These are phyloP conservation scores for Lissonota sp. DNA, from an alignment of 2,888 invertebrate genomes.

Conservation along the genomic window DNA sequence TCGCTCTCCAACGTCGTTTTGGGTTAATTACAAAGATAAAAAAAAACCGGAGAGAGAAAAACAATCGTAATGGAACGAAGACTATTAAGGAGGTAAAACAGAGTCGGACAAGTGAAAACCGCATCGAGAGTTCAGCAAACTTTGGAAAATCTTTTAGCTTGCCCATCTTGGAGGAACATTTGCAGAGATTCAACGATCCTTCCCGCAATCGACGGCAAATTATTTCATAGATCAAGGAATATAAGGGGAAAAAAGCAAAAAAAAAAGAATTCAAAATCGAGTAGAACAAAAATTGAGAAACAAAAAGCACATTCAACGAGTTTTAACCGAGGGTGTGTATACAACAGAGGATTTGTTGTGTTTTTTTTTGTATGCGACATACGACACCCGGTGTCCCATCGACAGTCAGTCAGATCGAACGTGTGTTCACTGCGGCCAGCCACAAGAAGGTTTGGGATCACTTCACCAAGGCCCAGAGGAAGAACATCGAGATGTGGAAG, in stretches of 20 bases:
- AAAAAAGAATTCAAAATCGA: conserved; percentile 28
- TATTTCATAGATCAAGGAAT: conserved; percentile 31
- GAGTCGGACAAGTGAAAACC: conserved; percentile 46
- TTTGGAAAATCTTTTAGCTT: conserved; percentile 37
- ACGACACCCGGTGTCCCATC: conserved; percentile 81
- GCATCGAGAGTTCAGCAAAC: conserved; percentile 29
- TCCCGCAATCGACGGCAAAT: no score
- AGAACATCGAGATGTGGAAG: conserved; percentile 99
- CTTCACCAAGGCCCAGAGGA: conserved; percentile 99
- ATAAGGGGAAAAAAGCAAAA: conserved; percentile 47
- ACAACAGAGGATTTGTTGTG: conserved; percentile 84
- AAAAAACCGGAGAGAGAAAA: conserved; percentile 43
- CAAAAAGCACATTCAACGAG: conserved; percentile 70
- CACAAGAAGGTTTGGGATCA: conserved; percentile 99
- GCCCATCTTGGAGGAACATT: conserved; percentile 50
- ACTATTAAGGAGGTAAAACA: conserved; percentile 33
- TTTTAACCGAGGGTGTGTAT: conserved; percentile 76
- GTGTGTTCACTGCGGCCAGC: conserved; percentile 97
- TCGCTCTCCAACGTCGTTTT: conserved; percentile 58
- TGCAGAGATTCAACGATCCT: conserved; percentile 14
- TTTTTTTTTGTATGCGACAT: conserved; percentile 83
- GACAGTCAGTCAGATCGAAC: conserved; percentile 99
- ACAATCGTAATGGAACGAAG: conserved; percentile 49
- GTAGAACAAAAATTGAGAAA: conserved; percentile 44
- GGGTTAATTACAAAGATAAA: conserved; percentile 41